Evolutionary conservation across 2,797 vertebrate species (phyloP).

Genomic region (Hapalemur alaotrensis): DNA sequence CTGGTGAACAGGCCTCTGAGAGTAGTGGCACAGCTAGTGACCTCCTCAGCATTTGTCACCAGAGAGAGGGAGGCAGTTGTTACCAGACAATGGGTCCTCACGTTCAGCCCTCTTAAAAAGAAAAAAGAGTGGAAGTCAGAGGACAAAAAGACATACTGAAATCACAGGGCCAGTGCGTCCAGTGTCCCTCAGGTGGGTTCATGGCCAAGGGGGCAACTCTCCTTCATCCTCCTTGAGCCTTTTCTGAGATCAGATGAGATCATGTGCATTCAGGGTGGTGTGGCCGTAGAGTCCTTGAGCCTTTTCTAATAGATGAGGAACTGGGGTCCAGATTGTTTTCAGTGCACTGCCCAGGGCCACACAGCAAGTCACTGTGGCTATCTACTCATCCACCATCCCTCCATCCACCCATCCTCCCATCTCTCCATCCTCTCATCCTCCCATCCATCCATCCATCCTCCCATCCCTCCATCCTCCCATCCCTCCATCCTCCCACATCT

Average conservation of each 20-base stretch:
- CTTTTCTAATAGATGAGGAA: background rate
- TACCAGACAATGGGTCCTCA: background rate
- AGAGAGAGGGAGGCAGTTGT: background rate
- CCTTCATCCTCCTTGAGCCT: background rate
- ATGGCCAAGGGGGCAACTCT: background rate
- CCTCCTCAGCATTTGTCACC: background rate
- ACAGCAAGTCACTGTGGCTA: background rate
- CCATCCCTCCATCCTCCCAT: no score
- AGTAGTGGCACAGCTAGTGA: background rate
- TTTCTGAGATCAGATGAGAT: background rate
- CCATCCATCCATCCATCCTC: background rate
- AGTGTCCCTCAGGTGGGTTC: background rate
- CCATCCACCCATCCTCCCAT: background rate
- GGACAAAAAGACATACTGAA: background rate
- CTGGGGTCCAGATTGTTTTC: background rate
- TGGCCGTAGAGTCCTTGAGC: background rate
- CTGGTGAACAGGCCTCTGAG: background rate
- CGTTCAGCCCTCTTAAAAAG: background rate
- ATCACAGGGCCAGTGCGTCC: background rate
- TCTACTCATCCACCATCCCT: accelerated
- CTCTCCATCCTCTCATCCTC: background rate
- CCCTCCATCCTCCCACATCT: no score
- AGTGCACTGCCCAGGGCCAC: background rate
- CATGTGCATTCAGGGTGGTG: background rate
- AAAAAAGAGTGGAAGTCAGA: background rate